These are phyloP conservation scores for Scylla paramamosain DNA, from an alignment of 1,140 invertebrate genomes.

Conservation along the genomic window DNA sequence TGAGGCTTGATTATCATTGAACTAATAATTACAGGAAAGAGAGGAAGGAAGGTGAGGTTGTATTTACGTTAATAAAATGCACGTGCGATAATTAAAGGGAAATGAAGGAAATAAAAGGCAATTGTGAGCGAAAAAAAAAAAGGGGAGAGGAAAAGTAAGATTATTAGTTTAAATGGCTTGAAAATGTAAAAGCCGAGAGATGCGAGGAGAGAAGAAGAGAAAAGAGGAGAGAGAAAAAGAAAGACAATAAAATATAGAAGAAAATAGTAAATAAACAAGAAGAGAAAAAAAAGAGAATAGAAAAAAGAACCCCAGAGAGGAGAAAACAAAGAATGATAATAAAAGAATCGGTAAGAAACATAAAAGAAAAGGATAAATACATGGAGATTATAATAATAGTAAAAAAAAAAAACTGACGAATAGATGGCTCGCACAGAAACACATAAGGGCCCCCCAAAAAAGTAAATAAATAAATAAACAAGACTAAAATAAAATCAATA, in stretches of 20 bases:
- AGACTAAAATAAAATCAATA: background rate
- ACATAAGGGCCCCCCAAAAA: no score
- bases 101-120: no score
- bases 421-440: no score
- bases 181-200: background rate
- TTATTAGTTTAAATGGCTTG: background rate
- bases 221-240: background rate
- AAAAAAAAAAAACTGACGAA: background rate
- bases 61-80: background rate
- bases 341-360: background rate
- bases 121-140: background rate
- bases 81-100: background rate
- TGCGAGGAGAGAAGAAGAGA: background rate
- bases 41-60: background rate
- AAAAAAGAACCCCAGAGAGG: background rate
- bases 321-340: background rate
- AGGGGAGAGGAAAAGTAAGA: background rate
- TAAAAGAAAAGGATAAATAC: background rate
- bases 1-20: background rate
- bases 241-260: background rate
- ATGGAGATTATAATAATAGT: background rate
- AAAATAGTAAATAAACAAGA: background rate
- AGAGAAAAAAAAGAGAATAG: background rate
- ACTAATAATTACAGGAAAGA: background rate
- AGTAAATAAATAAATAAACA: conserved; percentile 1